Evolutionary conservation across 2,888 invertebrate genomes (phyloP), one percentile per base, ranked within the genome.

Genomic region (Apodemia mormo): DNA sequence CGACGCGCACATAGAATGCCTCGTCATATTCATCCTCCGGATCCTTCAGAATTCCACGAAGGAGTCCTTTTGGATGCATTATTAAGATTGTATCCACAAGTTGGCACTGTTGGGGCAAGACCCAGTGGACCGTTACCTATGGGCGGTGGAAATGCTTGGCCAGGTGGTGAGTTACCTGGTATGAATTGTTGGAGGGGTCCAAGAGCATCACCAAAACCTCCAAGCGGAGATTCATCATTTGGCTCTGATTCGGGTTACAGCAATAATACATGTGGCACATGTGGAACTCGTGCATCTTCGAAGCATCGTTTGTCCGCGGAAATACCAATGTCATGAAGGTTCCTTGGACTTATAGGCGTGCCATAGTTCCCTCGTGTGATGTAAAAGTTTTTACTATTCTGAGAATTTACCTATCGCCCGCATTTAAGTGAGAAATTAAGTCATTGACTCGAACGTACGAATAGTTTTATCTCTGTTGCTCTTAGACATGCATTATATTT

Each of bases 191-290:
- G 94, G 92, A 94, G 94, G 82, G 94, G 87, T 76, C 94, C 88
- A 33, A 84, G 88, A 74, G 90, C 89, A 1, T 92, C 94, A 54
- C 94, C 94, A 2, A 95, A 95, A 79, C 95, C 95, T 58, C 95
- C 95, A 69, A 95, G 95, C 74, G 95, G 95, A 76, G 96, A 96
- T 80, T 96, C 96, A 6, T 96, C 96, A 5, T 96, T 97, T 76
- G 97, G 97, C 45, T 97, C 97, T 9, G 97, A 97, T 87, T 97
- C 97, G 65, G 97, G 97, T 10, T 97, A 97, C 87, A 97, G 97
- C 85, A 97, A 97, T 86, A 96, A 96, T 80, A 96, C 96, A 5
- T 95, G 95, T 74, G 96, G 96, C 1, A 96, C 96, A 0, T 80
- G 80, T 64, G 96, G 96, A 12, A 95, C 95, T 1, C 88, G 95